phyloP scores from a whole-genome alignment of 2,797 vertebrate genomes.

The Pseudochaenichthys georgianus region DNA sequence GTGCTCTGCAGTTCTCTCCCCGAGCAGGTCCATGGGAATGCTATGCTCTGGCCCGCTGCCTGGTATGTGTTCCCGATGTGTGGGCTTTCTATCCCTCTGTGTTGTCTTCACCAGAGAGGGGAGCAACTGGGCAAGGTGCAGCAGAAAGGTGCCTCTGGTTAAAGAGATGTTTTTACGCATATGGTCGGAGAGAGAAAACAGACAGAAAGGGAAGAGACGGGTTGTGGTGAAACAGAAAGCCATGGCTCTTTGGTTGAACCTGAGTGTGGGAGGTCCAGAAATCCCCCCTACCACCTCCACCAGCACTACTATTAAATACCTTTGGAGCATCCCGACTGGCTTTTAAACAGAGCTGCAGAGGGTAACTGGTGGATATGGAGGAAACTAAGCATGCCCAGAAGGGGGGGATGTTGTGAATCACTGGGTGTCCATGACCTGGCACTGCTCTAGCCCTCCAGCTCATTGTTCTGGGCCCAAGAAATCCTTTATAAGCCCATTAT shows the following conservation, averaged over 20 bases:
- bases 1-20: conserved; percentile 73
- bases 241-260: conserved; percentile 81
- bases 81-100: conserved; percentile 64
- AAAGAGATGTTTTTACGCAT: conserved; percentile 68
- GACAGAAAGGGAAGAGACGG: conserved; percentile 43
- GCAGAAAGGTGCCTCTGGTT: conserved; percentile 76
- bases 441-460: conserved; percentile 74
- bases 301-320: conserved; percentile 80
- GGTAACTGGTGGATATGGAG: conserved; percentile 80
- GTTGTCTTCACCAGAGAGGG: conserved; percentile 69
- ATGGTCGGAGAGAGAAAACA: conserved; percentile 45
- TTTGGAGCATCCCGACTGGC: conserved; percentile 80
- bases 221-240: conserved; percentile 63
- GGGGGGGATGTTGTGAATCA: conserved; percentile 80
- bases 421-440: conserved; percentile 83
- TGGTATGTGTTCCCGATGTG: conserved; percentile 83
- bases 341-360: conserved; percentile 81
- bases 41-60: conserved; percentile 79
- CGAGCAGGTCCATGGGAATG: conserved; percentile 78
- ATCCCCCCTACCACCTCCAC: conserved; percentile 50
- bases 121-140: conserved; percentile 69
- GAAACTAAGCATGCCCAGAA: conserved; percentile 81
- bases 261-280: conserved; percentile 83
- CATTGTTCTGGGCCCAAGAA: conserved; percentile 81
- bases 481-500: conserved; percentile 86